phyloP scores from a whole-genome alignment of 1,140 invertebrate genomes.

The Polyergus mexicanus region DNA sequence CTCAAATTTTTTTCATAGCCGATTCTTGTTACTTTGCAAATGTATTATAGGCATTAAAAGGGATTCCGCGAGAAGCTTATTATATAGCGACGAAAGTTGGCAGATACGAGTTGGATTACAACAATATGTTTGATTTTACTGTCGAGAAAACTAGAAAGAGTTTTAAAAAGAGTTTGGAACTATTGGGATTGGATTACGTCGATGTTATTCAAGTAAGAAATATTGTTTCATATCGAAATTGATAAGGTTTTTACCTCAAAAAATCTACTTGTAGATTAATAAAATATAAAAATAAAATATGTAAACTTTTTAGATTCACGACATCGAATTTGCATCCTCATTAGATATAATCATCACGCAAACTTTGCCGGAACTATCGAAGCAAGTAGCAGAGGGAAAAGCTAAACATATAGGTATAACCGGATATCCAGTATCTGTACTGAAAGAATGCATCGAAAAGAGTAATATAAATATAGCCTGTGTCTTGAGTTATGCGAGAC shows the following conservation, averaged over 20 bases:
- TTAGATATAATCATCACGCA: conserved; percentile 93
- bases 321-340: conserved; percentile 95
- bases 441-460: conserved; percentile 91
- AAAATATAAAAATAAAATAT: not conserved
- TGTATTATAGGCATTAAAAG: conserved; percentile 89
- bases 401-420: conserved; percentile 94
- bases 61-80: conserved; percentile 93
- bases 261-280: not conserved
- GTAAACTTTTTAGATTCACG: conserved; percentile 91
- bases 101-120: conserved; percentile 91
- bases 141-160: conserved; percentile 91
- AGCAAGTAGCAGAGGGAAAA: conserved; percentile 92
- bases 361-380: conserved; percentile 93
- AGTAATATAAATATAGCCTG: conserved; percentile 90
- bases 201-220: conserved; percentile 94
- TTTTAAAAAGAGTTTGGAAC: conserved; percentile 92
- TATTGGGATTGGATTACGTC: conserved; percentile 93
- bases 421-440: conserved; percentile 93
- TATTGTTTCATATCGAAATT: conserved; percentile 8
- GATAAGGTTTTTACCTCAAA: not conserved
- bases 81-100: conserved; percentile 98
- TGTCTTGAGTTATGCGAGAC: conserved; percentile 93
- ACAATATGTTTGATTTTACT: conserved; percentile 96
- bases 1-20: not conserved
- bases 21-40: not conserved